These are phyloP conservation scores for Melieria omissa DNA, from an alignment of 2,888 invertebrate genomes.

Conservation along the genomic window DNA sequence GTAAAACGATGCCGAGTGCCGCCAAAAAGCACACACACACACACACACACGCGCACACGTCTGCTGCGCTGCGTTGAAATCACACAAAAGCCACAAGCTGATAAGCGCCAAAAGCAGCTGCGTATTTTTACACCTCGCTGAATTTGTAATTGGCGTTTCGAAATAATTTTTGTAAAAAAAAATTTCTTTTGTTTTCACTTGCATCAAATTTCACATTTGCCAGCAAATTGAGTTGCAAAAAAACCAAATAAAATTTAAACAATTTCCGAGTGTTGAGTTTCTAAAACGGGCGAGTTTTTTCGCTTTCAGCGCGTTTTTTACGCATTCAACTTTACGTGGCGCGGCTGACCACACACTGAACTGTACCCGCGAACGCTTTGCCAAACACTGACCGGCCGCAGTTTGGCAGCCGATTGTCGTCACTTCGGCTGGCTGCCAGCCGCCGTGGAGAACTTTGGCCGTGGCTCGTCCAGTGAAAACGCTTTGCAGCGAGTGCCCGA, in stretches of 20 bases:
- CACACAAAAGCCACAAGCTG: not conserved
- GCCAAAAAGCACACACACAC: not conserved
- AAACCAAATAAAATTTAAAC: not conserved
- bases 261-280: not conserved
- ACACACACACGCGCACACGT: slow-evolving; percentile 21
- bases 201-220: not conserved
- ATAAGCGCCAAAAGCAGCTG: not conserved
- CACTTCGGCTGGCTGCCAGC: not conserved
- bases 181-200: not conserved
- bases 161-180: not conserved
- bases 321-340: not conserved
- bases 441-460: slow-evolving; percentile 34
- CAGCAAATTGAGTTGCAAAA: not conserved
- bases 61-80: not conserved
- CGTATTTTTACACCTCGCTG: not conserved
- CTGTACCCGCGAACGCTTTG: slow-evolving; percentile 55
- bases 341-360: slow-evolving; percentile 30
- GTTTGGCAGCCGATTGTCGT: slow-evolving; percentile 34
- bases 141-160: not conserved
- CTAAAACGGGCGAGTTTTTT: not conserved
- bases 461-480: slow-evolving; percentile 8
- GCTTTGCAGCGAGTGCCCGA: slow-evolving; percentile 13
- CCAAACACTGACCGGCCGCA: slow-evolving; percentile 54
- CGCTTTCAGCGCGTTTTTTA: not conserved
- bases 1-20: slow-evolving; percentile 32